Base-by-base conservation (phyloP, 2,797 vertebrate species). In the Oceanodroma leucorhoa region DNA sequence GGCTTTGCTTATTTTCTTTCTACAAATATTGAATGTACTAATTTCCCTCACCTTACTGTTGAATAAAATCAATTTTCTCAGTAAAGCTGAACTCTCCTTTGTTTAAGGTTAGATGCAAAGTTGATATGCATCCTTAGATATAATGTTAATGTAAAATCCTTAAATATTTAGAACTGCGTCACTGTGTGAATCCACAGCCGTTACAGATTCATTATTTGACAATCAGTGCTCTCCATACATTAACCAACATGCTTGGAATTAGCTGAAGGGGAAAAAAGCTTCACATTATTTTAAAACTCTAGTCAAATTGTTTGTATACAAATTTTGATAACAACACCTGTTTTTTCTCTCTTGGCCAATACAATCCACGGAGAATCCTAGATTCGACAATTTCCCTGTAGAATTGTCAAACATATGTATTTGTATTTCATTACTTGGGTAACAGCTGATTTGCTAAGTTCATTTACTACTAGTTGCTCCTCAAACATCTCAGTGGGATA, bases 21-120 rank as follows among this genome's bases (percentile, higher is more conserved):
- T 97, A 97, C 98, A 98, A 98, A 98, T 98, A 98, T 98, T 98
- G 98, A 98, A 97, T 97, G 98, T 98, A 98, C 97, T 98, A 98
- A 98, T 98, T 98, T 98, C 98, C 98, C 98, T 97, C 75, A 95
- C 96, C 97, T 98, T 98, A 85, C 97, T 95, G 91, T 96, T 98
- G 98, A 98, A 98, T 97, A 98, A 98, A 98, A 98, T 98, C 97
- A 98, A 98, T 98, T 98, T 97, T 97, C 97, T 98, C 97, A 97
- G 97, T 95, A 98, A 97, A 97, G 95, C 95, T 98, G 97, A 98
- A 98, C 96, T 96, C 96, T 95, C 96, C 94, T 97, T 98, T 98
- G 97, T 98, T 98, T 98, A 97, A 98, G 97, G 98, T 97, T 96
- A 98, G 97, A 97, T 97, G 96, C 90, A 95, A 96, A 95, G 97